Conservation (phyloP, 2,888 invertebrate genomes). For the Heterodera filipjevi region DNA sequence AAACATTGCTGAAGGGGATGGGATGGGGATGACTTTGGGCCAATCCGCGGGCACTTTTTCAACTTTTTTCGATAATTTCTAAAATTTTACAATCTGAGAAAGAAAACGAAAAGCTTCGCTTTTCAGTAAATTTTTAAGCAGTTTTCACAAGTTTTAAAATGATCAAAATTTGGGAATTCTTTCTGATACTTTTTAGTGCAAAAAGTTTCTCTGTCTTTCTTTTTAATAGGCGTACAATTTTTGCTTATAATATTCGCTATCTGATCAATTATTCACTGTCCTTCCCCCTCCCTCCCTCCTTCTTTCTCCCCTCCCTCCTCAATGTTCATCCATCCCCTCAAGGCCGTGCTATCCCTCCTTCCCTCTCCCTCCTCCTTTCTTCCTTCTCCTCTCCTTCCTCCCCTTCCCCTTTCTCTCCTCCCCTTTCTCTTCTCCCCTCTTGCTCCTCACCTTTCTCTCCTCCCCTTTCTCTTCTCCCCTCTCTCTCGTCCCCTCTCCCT, state of each 20-base stretch:
- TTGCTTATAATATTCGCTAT: not conserved
- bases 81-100: no score
- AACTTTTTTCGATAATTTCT: no score
- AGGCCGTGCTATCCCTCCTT: not conserved
- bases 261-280: not conserved
- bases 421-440: not conserved
- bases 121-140: no score
- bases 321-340: not conserved
- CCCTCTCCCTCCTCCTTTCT: not conserved
- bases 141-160: no score
- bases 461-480: not conserved
- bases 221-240: not conserved
- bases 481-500: not conserved
- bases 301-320: no score
- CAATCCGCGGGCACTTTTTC: no score
- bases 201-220: not conserved
- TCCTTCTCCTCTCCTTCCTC: not conserved
- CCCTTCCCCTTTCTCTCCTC: not conserved
- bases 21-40: no score
- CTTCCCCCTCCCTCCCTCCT: not conserved
- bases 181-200: no score
- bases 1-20: no score
- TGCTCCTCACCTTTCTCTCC: not conserved
- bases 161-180: no score
- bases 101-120: no score